Percentiles rank a stretch among this genome's conserved stretches.
phyloP scores from a whole-genome alignment of 23 tunicate species.

The Styela clava region DNA sequence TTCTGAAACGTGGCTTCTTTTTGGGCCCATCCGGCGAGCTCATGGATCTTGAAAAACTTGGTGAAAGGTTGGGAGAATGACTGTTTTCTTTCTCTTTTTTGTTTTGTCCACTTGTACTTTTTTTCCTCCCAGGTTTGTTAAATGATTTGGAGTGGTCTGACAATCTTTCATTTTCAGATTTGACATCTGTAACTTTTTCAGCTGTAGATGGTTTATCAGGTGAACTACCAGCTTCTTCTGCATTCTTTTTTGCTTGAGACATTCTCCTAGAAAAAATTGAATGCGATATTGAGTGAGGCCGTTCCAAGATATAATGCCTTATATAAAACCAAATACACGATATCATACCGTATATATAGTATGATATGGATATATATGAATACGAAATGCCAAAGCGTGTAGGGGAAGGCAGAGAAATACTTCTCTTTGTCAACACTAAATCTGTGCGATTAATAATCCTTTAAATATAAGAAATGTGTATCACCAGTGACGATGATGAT shows the following conservation, averaged over 20 bases:
- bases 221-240: background rate
- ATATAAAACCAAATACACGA: no score
- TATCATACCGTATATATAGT: no score
- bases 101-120: background rate
- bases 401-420: no score
- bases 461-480: no score
- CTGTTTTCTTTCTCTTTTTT: background rate
- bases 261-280: background rate
- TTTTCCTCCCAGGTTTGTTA: background rate
- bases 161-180: background rate
- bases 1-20: slow-evolving; percentile 27
- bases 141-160: background rate
- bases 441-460: no score
- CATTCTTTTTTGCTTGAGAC: background rate
- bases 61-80: background rate
- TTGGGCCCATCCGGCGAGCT: slow-evolving; percentile 17
- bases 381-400: no score
- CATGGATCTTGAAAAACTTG: slow-evolving; percentile 20
- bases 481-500: no score
- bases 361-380: no score
- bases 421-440: no score
- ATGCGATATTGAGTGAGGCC: no score
- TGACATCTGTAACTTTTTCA: background rate
- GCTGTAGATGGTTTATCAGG: background rate
- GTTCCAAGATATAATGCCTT: no score